Evolutionary conservation across 2,113 vertebrate species (phyloP).

Genomic region (Todiramphus chloris): DNA sequence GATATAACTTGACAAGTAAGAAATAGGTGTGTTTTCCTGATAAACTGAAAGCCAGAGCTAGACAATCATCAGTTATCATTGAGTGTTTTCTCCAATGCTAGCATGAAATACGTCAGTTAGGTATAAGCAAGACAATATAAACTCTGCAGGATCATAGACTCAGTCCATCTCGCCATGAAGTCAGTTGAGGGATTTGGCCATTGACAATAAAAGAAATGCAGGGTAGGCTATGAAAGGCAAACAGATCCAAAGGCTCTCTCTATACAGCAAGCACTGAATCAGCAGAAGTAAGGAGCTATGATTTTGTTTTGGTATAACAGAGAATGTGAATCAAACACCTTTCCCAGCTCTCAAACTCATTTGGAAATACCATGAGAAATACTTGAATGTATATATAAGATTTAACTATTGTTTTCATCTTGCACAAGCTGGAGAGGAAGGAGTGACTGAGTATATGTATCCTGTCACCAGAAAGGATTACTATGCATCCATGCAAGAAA

Average conservation of each 20-base stretch:
- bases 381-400: background rate
- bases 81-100: background rate
- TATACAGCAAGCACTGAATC: background rate
- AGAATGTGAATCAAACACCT: background rate
- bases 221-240: background rate
- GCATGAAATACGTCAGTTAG: background rate
- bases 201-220: background rate
- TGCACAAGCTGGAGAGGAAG: background rate
- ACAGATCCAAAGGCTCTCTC: background rate
- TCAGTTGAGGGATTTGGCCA: background rate
- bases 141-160: background rate
- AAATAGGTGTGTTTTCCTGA: background rate
- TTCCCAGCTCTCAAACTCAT: background rate
- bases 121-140: background rate
- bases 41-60: background rate
- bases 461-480: background rate
- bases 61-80: background rate
- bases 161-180: background rate
- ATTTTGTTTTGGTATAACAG: background rate
- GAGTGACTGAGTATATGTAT: background rate
- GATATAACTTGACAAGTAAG: background rate
- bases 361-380: background rate
- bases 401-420: background rate
- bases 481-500: background rate
- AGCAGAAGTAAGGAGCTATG: background rate